A percentile compares a stretch with the other conserved stretches of the same genome.
phyloP scores from a whole-genome alignment of 2,797 vertebrate genomes.

The Spea hammondii region DNA sequence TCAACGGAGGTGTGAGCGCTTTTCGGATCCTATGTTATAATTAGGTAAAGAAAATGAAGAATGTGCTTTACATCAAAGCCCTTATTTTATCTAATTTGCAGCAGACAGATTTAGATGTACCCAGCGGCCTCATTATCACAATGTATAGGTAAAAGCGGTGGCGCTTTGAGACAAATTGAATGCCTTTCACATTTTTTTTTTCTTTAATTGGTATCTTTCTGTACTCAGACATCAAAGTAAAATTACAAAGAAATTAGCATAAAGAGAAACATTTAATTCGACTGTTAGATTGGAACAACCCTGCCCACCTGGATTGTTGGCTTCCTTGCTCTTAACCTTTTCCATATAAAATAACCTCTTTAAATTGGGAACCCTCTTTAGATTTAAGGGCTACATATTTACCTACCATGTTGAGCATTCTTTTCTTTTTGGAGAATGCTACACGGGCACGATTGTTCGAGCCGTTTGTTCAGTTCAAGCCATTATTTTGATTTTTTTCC shows the following conservation, averaged over 20 bases:
- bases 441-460: no score
- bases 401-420: no score
- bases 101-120: conserved; percentile 10
- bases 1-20: conserved; percentile 1
- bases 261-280: not conserved
- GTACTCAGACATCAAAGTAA: conserved; percentile 13
- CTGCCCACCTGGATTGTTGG: not conserved
- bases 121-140: conserved; percentile 24
- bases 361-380: no score
- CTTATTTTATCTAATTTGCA: conserved; percentile 27
- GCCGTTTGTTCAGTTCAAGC: no score
- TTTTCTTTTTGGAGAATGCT: no score
- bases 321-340: not conserved
- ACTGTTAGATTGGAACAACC: not conserved
- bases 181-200: not conserved
- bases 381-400: no score
- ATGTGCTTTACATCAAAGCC: conserved; percentile 38
- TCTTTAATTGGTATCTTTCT: conserved; percentile 28
- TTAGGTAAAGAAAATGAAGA: conserved; percentile 23
- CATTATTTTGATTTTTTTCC: no score
- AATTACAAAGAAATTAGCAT: conserved; percentile 16
- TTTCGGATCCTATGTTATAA: conserved; percentile 24
- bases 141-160: conserved; percentile 3
- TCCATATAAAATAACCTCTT: not conserved
- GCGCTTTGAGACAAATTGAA: conserved; percentile 12